phyloP scores from a whole-genome alignment of 2,113 vertebrate species.

The Oriolus oriolus region DNA sequence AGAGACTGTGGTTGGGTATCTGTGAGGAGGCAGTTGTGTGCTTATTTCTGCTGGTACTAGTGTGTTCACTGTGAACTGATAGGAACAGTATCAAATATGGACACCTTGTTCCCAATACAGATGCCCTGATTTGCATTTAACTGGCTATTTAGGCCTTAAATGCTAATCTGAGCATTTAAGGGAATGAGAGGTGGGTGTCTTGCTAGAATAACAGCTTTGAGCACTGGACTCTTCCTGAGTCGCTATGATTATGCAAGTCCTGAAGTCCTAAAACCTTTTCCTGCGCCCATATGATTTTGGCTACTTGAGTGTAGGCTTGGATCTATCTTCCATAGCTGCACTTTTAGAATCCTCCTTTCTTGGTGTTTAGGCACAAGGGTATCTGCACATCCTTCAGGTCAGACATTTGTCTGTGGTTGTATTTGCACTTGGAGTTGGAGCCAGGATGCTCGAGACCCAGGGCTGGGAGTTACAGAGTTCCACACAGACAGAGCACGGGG shows the following conservation, averaged over 20 bases:
- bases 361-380: neutral
- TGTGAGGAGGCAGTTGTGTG: neutral
- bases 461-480: neutral
- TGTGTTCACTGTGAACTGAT: neutral
- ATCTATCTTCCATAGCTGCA: neutral
- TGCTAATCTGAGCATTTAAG: neutral
- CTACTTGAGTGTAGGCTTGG: neutral
- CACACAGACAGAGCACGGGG: rapidly evolving
- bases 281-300: neutral
- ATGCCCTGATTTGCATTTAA: slow-evolving; percentile 3
- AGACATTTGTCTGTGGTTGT: neutral
- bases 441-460: neutral
- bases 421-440: neutral
- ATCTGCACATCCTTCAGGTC: neutral
- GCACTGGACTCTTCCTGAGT: neutral
- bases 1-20: neutral
- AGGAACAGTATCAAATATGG: neutral
- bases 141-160: neutral
- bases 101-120: neutral
- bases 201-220: neutral
- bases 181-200: neutral
- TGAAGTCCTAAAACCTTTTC: neutral
- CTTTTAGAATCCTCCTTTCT: neutral
- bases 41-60: neutral
- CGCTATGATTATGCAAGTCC: neutral